Evolutionary conservation across 2,113 vertebrate species (phyloP), one percentile per base, ranked within the genome.

Genomic region (Prunella himalayana): DNA sequence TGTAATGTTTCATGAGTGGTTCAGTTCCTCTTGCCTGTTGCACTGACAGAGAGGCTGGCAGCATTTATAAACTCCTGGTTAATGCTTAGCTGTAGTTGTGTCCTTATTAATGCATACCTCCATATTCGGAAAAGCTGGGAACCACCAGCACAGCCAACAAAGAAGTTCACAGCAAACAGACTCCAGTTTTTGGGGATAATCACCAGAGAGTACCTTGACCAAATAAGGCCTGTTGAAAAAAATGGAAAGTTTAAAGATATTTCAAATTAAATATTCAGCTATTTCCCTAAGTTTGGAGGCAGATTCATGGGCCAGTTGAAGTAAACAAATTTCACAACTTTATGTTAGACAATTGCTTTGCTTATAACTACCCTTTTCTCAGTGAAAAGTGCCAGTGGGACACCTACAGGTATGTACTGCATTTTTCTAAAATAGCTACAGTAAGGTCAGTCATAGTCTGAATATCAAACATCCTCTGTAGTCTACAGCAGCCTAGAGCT

Each of bases 121-220:
- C 99, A 99, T 98, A 99, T 99, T 90, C 99, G 98, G 87, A 98
- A 99, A 63, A 99, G 99, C 94, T 99, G 99, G 49, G 98, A 99
- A 69, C 91, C 93, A 83, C 99, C 99, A 30, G 99, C 99, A 81
- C 97, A 86, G 54, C 99, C 99, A 13, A 99, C 97, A 81, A 99
- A 99, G 97, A 99, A 99, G 97, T 99, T 99, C 90, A 99, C 99
- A 33, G 98, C 98, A 95, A 99, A 99, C 33, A 99, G 98, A 96
- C 99, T 99, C 99, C 99, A 99, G 97, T 99, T 99, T 98, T 99
- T 99, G 3, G 99, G 99, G 96, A 99, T 99, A 90, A 99, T 99
- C 91, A 99, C 99, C 96, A 99, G 98, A 18, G 99, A 99, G 95
- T 99, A 99, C 92, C 99, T 98, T 94, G 99, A 99, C 99, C 99